These are phyloP conservation scores for Scomber colias DNA, from an alignment of 2,113 vertebrate genomes.

Conservation along the genomic window DNA sequence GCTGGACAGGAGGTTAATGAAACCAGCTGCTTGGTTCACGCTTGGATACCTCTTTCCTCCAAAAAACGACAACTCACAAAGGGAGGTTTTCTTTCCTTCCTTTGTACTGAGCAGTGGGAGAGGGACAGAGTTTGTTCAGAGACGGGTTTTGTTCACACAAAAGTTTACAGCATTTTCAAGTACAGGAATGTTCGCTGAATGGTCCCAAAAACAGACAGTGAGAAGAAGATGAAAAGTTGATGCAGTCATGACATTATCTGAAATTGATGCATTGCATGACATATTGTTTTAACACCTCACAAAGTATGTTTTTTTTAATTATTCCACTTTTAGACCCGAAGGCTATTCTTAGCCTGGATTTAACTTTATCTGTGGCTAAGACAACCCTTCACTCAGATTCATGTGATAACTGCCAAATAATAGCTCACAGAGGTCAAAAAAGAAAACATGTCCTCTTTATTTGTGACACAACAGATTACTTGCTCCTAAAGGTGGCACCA, in stretches of 20 bases:
- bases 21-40: conserved; percentile 85
- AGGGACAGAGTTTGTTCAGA: conserved; percentile 13
- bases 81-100: conserved; percentile 60
- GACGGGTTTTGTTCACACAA: background rate
- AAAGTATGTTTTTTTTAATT: background rate
- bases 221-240: background rate
- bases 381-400: conserved; percentile 19
- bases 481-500: conserved; percentile 51
- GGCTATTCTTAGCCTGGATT: conserved; percentile 14
- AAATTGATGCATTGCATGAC: background rate
- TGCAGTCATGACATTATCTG: too few relatives aligned
- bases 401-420: conserved; percentile 19
- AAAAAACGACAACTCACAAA: conserved; percentile 72
- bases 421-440: conserved; percentile 52
- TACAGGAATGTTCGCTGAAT: background rate
- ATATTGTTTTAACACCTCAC: background rate
- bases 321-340: background rate
- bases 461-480: conserved; percentile 27
- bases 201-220: background rate
- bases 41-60: conserved; percentile 69
- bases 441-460: conserved; percentile 43
- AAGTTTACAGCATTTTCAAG: conserved; percentile 22
- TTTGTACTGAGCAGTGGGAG: conserved; percentile 26
- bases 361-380: conserved; percentile 14
- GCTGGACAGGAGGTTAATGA: conserved; percentile 87